These are phyloP conservation scores for Coremacera marginata DNA, from an alignment of 2,888 invertebrate species.

Conservation along the genomic window DNA sequence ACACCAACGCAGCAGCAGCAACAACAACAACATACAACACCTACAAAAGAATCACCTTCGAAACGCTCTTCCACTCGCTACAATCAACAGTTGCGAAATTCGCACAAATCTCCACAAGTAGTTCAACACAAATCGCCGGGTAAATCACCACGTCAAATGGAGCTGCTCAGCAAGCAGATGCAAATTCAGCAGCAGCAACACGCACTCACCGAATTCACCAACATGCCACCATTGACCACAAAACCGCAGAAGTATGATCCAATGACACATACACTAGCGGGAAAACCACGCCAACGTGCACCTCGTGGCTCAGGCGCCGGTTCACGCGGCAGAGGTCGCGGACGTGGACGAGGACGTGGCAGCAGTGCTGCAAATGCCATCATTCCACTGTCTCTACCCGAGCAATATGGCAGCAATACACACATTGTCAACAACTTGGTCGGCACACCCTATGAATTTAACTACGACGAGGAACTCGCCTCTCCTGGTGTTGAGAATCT, in stretches of 20 bases:
- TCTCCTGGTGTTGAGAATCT: conserved; percentile 82
- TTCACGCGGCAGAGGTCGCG: conserved; percentile 63
- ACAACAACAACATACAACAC: conserved; percentile 53
- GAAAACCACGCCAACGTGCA: conserved; percentile 65
- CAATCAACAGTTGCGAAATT: conserved; percentile 54
- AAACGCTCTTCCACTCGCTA: conserved; percentile 61
- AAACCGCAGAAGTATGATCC: conserved; percentile 59
- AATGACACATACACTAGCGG: conserved; percentile 60
- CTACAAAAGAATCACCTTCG: conserved; percentile 60
- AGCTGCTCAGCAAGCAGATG: conserved; percentile 61
- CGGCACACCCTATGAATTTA: conserved; percentile 89
- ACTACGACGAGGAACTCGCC: conserved; percentile 87
- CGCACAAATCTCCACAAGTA: conserved; percentile 73
- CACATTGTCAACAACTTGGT: conserved; percentile 82
- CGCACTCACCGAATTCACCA: conserved; percentile 60
- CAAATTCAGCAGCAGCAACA: conserved; percentile 44
- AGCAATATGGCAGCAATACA: conserved; percentile 68
- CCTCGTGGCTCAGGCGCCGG: conserved; percentile 62
- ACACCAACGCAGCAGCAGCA: conserved; percentile 40
- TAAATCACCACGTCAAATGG: conserved; percentile 77
- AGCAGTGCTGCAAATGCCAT: conserved; percentile 59
- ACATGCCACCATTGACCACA: conserved; percentile 40
- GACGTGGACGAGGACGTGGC: conserved; percentile 70
- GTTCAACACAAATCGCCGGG: conserved; percentile 74
- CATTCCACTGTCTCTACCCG: conserved; percentile 59